Base-by-base conservation (phyloP, 1,140 invertebrate species). In the Aphelenchoides fujianensis region DNA sequence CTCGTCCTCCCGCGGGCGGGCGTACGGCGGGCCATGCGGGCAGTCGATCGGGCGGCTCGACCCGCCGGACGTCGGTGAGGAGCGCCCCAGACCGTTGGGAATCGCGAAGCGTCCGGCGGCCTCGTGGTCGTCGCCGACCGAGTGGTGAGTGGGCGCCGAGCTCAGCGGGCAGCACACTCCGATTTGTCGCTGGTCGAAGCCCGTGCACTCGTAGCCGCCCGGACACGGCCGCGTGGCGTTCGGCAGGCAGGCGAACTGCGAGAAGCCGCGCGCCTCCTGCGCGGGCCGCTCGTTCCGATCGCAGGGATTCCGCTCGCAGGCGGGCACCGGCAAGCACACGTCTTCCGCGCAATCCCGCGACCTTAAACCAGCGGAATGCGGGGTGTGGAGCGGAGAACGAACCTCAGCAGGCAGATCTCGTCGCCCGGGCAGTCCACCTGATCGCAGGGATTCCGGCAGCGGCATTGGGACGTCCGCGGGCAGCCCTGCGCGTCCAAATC, bases 271-370 rank as follows among this genome's bases (percentile, higher is more conserved):
- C 0, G 72, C 54, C 37, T 79, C 77, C 9, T 19, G 27, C 34
- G 30, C 12, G 19, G 67, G 55, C 59, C 31, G 30, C 36, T 73
- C 3, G 5, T 72, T 36, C 1, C 3, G 12, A 71, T 16, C 27
- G 19, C 35, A 71, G 19, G 19, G 28, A 73, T 73, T 35, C 9
- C 9, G 12, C 35, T 73, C 57, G 12, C 23, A 23, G 57, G 61
- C 69, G 0, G 79, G 80, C 0, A 82, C 79, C 3, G 79, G 79
- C 3, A 81, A 64, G 70, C 81, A 80, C 34, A 61, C 53, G 30
- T 71, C 54, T 23, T 79, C 71, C 3, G 28, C 5, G 48, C 76
- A 76, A 52, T 32, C 36, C 7, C 67, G 19, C 16, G 64, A 19
- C 37, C 74, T 37, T 27, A 74, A 52, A 9, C 37, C 12, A 28